Conservation (phyloP, 2,113 vertebrate species). For the Onychostoma macrolepis region DNA sequence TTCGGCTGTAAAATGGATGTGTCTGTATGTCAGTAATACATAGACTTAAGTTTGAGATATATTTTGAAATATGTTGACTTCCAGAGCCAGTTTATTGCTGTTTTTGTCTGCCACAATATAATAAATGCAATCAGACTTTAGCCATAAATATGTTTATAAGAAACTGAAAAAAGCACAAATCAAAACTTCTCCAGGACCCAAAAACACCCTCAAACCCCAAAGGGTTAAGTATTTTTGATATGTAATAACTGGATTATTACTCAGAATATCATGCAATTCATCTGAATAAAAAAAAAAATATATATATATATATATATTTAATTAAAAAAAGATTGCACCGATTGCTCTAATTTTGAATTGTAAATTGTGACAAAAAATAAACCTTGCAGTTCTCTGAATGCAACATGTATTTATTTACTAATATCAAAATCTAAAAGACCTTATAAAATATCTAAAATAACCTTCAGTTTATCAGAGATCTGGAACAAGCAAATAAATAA, state of each 20-base stretch:
- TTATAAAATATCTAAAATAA: neutral
- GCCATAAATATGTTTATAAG: too few relatives aligned
- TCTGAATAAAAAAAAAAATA: neutral
- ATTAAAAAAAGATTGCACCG: neutral
- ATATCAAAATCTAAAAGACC: neutral
- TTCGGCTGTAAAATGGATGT: neutral
- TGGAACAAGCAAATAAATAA: too few relatives aligned
- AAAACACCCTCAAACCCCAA: too few relatives aligned
- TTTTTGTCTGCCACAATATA: neutral
- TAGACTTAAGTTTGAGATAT: neutral
- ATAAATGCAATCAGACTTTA: too few relatives aligned
- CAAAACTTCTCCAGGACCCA: too few relatives aligned
- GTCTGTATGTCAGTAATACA: neutral
- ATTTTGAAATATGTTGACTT: neutral
- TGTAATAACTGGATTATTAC: neutral
- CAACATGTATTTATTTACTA: neutral
- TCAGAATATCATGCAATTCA: neutral
- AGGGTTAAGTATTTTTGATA: neutral
- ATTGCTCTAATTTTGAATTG: neutral
- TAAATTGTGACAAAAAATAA: neutral
- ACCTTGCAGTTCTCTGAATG: neutral
- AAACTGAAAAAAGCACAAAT: too few relatives aligned
- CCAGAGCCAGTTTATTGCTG: neutral
- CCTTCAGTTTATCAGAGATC: neutral
- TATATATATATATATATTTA: too few relatives aligned